Conservation (phyloP, 2,888 invertebrate species). For the Amphimallon solstitiale region DNA sequence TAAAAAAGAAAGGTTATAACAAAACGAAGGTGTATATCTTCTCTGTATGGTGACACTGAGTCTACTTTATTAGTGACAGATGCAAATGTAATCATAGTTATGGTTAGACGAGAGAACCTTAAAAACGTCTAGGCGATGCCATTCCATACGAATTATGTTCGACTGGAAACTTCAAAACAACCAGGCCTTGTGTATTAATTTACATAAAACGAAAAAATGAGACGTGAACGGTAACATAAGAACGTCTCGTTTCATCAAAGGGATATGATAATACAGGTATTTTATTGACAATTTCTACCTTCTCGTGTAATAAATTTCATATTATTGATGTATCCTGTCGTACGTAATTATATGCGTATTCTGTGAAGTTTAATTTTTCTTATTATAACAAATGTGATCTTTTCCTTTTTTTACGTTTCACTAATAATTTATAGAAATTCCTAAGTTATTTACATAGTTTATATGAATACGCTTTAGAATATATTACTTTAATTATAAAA, state of each 20-base stretch:
- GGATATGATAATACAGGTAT: conserved; percentile 7
- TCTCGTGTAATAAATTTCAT: not conserved
- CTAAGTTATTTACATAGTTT: too few species aligned
- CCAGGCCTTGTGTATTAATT: conserved; percentile 35
- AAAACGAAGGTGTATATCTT: conserved; percentile 17
- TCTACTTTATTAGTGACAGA: conserved; percentile 51
- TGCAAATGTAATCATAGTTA: conserved; percentile 52
- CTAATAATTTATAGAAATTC: too few species aligned
- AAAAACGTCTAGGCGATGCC: conserved; percentile 39
- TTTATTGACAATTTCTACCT: conserved; percentile 2
- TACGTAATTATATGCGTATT: not conserved
- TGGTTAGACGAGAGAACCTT: conserved; percentile 43
- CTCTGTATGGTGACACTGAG: conserved; percentile 17
- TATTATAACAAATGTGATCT: too few species aligned
- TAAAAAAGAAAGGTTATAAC: conserved; percentile 8
- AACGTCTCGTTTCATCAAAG: conserved; percentile 18
- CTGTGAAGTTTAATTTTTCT: too few species aligned
- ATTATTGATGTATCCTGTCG: not conserved
- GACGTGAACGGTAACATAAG: conserved; percentile 1
- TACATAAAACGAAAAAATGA: conserved; percentile 38
- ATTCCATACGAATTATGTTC: conserved; percentile 38
- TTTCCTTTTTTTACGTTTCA: too few species aligned
- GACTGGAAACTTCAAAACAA: conserved; percentile 40
- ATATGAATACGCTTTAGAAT: too few species aligned
- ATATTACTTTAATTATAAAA: too few species aligned